phyloP scores from a whole-genome alignment of 2,797 vertebrate genomes.

The Peromyscus aztecus region DNA sequence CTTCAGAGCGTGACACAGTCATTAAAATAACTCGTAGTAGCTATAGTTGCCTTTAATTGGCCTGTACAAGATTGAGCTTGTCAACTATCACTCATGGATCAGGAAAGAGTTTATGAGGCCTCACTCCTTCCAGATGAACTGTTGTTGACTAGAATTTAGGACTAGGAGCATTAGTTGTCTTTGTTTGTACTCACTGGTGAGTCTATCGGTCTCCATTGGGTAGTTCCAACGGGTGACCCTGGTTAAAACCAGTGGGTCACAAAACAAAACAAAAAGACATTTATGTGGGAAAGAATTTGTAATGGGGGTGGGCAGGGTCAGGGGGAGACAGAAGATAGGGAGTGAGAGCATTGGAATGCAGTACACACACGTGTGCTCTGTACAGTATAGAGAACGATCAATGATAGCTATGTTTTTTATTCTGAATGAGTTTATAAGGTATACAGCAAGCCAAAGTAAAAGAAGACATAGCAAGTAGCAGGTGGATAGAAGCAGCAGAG shows the following conservation, averaged over 20 bases:
- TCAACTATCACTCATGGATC: background rate
- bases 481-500: background rate
- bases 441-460: background rate
- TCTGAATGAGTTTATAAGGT: background rate
- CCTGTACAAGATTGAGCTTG: background rate
- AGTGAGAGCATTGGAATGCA: background rate
- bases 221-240: background rate
- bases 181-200: background rate
- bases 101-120: background rate
- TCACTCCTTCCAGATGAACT: background rate
- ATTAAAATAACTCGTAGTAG: background rate
- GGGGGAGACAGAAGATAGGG: background rate
- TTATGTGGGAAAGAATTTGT: background rate
- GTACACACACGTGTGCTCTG: background rate
- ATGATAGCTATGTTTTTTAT: background rate
- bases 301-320: background rate
- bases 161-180: background rate
- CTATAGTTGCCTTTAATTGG: background rate
- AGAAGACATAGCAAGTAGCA: background rate
- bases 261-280: background rate
- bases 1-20: background rate
- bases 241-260: background rate
- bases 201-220: background rate
- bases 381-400: background rate
- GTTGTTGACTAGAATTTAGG: background rate